Evolutionary conservation across 2,888 invertebrate species (phyloP).

Genomic region (Eremobia ochroleuca): DNA sequence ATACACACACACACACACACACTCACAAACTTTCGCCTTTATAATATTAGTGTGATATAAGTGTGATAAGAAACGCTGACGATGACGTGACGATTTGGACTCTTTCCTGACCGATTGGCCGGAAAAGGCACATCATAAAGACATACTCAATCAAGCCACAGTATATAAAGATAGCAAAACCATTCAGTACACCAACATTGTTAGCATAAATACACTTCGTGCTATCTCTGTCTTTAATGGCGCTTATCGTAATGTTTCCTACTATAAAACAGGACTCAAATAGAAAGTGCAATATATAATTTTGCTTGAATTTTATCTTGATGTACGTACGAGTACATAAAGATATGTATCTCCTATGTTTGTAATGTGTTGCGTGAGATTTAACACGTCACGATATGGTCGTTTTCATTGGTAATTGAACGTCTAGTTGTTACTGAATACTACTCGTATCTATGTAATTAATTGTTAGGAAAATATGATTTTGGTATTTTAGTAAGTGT

Average conservation of each 20-base stretch:
- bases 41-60: too few relatives aligned
- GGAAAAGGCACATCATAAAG: too few relatives aligned
- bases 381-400: slow-evolving; percentile 70
- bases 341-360: slow-evolving; percentile 58
- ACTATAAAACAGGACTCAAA: slow-evolving; percentile 66
- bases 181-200: slow-evolving; percentile 33
- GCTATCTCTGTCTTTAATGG: slow-evolving; percentile 37
- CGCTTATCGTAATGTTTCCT: slow-evolving; percentile 68
- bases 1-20: too few relatives aligned
- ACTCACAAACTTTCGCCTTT: too few relatives aligned
- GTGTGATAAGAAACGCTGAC: too few relatives aligned
- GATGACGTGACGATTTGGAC: too few relatives aligned
- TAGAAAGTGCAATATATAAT: slow-evolving; percentile 74
- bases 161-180: not conserved
- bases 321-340: slow-evolving; percentile 60
- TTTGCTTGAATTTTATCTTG: slow-evolving; percentile 72
- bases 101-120: too few relatives aligned
- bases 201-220: slow-evolving; percentile 30
- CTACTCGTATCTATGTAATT: not conserved
- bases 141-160: not conserved
- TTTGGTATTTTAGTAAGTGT: not conserved
- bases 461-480: slow-evolving; percentile 15
- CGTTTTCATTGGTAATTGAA: slow-evolving; percentile 53
- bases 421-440: not conserved
- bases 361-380: slow-evolving; percentile 75